phyloP scores from a whole-genome alignment of 2,888 invertebrate genomes.

The Pristionchus entomophagus region DNA sequence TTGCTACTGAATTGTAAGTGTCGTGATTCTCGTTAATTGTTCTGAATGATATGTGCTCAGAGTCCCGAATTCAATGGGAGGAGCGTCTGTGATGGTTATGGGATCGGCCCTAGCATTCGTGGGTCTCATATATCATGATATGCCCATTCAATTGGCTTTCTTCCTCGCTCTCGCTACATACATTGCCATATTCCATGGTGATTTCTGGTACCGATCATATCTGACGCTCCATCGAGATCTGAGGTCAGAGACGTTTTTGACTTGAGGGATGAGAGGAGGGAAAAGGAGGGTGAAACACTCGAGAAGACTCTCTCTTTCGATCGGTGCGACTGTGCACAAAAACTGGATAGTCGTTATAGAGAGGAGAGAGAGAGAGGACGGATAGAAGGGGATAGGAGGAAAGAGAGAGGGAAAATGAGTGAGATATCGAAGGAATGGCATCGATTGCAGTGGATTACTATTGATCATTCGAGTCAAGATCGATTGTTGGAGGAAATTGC shows the following conservation, averaged over 20 bases:
- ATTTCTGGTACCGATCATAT: slow-evolving; percentile 74
- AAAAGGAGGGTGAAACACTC: slow-evolving; percentile 45
- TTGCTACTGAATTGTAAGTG: slow-evolving; percentile 21
- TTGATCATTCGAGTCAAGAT: slow-evolving; percentile 71
- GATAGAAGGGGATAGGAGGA: neutral
- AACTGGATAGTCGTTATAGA: slow-evolving; percentile 42
- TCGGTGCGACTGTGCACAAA: slow-evolving; percentile 37
- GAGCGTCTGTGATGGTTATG: slow-evolving; percentile 58
- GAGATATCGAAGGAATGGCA: neutral
- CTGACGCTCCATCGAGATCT: slow-evolving; percentile 72
- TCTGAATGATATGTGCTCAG: slow-evolving; percentile 11
- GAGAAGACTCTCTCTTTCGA: slow-evolving; percentile 25
- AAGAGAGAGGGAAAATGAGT: slow-evolving; percentile 40
- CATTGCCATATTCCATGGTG: slow-evolving; percentile 66
- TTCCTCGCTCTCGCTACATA: slow-evolving; percentile 44
- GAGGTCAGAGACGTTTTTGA: slow-evolving; percentile 59
- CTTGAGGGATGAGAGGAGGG: slow-evolving; percentile 22
- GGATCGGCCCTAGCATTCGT: slow-evolving; percentile 54
- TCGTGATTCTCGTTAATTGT: neutral
- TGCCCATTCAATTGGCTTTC: slow-evolving; percentile 49
- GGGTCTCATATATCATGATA: slow-evolving; percentile 52
- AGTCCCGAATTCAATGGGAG: slow-evolving; percentile 49
- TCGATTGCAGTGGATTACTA: slow-evolving; percentile 69
- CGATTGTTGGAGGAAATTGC: slow-evolving; percentile 67
- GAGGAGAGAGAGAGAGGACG: slow-evolving; percentile 15